A percentile compares a stretch with the other conserved stretches of the same genome.
These are phyloP conservation scores for Hipposideros larvatus DNA, from an alignment of 2,797 vertebrate genomes.

Conservation along the genomic window DNA sequence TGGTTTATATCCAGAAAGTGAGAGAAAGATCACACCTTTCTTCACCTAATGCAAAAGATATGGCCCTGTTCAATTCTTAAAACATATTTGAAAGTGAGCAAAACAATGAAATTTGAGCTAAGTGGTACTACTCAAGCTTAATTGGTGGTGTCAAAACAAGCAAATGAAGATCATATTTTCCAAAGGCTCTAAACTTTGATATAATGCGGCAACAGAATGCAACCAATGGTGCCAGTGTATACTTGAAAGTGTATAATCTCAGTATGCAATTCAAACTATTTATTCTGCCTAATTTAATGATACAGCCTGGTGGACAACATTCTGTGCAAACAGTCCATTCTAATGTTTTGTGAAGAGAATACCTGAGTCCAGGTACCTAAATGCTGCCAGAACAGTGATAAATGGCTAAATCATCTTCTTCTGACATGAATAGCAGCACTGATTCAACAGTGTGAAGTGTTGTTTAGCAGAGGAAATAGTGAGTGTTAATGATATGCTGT, in stretches of 20 bases:
- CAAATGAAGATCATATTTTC: conserved; percentile 42
- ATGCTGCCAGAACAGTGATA: background rate
- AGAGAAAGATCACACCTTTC: conserved; percentile 23
- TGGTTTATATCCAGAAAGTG: conserved; percentile 54
- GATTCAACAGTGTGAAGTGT: conserved; percentile 60
- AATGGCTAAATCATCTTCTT: conserved; percentile 38
- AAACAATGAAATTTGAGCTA: conserved; percentile 47
- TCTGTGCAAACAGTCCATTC: conserved; percentile 12
- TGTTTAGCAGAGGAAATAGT: conserved; percentile 77
- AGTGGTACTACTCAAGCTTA: background rate
- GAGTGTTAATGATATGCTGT: conserved; percentile 78
- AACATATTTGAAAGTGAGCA: background rate
- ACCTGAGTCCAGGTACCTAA: background rate
- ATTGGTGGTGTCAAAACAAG: conserved; percentile 28
- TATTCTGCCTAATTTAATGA: background rate
- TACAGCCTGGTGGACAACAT: background rate
- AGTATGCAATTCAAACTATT: conserved; percentile 43
- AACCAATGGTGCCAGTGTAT: background rate
- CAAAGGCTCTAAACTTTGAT: conserved; percentile 51
- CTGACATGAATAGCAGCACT: conserved; percentile 66
- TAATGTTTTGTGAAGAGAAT: conserved; percentile 38
- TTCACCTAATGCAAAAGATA: conserved; percentile 25
- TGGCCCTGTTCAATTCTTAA: conserved; percentile 24
- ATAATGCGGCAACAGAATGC: background rate
- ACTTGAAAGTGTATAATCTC: background rate